Conservation (phyloP, 2,797 vertebrate genomes). For the Fratercula arctica region DNA sequence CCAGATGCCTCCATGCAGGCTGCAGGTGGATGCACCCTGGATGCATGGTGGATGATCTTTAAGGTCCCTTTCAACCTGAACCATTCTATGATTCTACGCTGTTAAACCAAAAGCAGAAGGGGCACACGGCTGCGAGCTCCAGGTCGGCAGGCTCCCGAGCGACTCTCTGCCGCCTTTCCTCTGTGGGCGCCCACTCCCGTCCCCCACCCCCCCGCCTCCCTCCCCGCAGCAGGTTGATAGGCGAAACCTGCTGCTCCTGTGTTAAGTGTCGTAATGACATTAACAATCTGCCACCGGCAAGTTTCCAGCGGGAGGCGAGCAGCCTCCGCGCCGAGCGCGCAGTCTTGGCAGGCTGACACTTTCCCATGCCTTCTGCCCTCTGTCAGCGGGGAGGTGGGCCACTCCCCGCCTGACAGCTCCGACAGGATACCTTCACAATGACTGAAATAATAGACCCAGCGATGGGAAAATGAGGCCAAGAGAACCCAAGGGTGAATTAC, state of each 20-base stretch:
- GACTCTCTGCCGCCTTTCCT: neutral
- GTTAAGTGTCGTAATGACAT: constrained; percentile 33
- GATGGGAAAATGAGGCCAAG: constrained; percentile 61
- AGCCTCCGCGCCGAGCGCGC: constrained; percentile 37
- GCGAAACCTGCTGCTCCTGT: constrained; percentile 5
- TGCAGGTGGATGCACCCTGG: neutral
- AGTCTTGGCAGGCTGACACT: constrained; percentile 57
- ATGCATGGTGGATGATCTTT: too few species aligned
- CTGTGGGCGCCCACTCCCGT: neutral
- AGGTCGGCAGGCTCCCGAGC: neutral
- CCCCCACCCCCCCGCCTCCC: neutral
- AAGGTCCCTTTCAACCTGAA: too few species aligned
- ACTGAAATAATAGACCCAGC: constrained; percentile 55
- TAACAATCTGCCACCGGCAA: constrained; percentile 40
- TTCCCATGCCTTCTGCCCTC: constrained; percentile 72
- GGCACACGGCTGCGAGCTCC: neutral
- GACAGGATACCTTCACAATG: constrained; percentile 67
- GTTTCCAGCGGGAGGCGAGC: constrained; percentile 48
- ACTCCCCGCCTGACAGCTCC: constrained; percentile 72
- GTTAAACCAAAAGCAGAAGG: neutral
- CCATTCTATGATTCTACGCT: neutral
- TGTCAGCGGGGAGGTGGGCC: constrained; percentile 51
- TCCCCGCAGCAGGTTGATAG: neutral
- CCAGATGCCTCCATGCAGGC: neutral
- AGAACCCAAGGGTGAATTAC: constrained; percentile 62